Percentiles rank a stretch among this genome's conserved stretches.
phyloP scores from a whole-genome alignment of 2,888 invertebrate species.

The Lochmaea crataegi region DNA sequence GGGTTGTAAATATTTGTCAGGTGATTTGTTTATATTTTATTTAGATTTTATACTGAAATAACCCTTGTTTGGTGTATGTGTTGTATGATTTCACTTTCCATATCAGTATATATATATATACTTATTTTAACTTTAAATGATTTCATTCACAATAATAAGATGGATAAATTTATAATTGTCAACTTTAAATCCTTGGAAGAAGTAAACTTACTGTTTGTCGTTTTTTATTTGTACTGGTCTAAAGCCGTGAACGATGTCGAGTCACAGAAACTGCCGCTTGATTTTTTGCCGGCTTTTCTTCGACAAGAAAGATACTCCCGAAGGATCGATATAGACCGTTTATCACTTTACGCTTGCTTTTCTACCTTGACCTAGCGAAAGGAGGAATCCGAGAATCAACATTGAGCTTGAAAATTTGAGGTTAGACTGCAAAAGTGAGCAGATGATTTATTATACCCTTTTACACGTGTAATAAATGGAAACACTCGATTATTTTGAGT shows the following conservation, averaged over 20 bases:
- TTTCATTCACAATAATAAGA: too few relatives aligned
- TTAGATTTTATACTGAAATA: too few relatives aligned
- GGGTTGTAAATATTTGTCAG: too few relatives aligned
- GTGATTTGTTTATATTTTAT: too few relatives aligned
- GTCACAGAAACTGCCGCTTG: constrained; percentile 37
- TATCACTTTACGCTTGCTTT: constrained; percentile 51
- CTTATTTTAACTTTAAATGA: too few relatives aligned
- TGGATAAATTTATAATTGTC: too few relatives aligned
- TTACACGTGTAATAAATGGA: not conserved
- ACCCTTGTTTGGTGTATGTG: too few relatives aligned
- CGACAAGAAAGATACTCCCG: too few relatives aligned
- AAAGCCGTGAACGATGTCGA: not conserved
- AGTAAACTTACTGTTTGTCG: not conserved
- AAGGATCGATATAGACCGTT: constrained; percentile 54
- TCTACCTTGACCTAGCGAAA: constrained; percentile 60
- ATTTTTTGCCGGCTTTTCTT: constrained; percentile 45
- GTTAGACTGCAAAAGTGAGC: constrained; percentile 28
- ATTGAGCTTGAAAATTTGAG: constrained; percentile 26
- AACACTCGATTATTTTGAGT: not conserved
- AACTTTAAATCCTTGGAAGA: too few relatives aligned
- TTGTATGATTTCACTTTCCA: too few relatives aligned
- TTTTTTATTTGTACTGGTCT: constrained; percentile 4
- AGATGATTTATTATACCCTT: constrained; percentile 19
- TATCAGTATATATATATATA: too few relatives aligned
- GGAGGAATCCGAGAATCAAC: constrained; percentile 27